Evolutionary conservation across 2,113 vertebrate species (phyloP).

Genomic region (Toxotes jaculatrix): DNA sequence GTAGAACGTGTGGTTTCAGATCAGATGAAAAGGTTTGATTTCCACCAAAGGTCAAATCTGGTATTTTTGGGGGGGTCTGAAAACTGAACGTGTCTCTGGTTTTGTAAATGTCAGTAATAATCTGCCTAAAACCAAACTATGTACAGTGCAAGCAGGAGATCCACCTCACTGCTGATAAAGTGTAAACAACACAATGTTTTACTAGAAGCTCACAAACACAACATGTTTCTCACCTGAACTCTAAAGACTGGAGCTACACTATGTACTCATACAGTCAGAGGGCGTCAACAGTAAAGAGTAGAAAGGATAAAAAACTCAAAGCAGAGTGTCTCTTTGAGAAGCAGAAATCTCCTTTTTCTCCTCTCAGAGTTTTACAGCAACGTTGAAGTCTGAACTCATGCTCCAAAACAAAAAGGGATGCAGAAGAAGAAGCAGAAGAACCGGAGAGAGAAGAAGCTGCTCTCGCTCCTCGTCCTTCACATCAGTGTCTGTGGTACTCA

Average conservation of each 20-base stretch:
- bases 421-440: constrained; percentile 27
- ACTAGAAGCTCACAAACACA: constrained; percentile 78
- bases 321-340: constrained; percentile 7
- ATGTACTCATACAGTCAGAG: constrained; percentile 45
- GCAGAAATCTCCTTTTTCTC: not conserved
- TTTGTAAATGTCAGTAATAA: constrained; percentile 9
- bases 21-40: constrained; percentile 27
- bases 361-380: constrained; percentile 20
- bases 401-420: not conserved
- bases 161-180: constrained; percentile 52
- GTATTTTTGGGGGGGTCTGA: constrained; percentile 8
- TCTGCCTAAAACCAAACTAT: constrained; percentile 61
- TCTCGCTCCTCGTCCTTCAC: not conserved
- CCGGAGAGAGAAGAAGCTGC: not conserved
- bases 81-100: constrained; percentile 18
- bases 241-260: constrained; percentile 47
- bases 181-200: constrained; percentile 66
- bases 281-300: constrained; percentile 62
- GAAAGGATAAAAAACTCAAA: constrained; percentile 60
- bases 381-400: constrained; percentile 15
- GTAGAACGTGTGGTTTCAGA: constrained; percentile 81
- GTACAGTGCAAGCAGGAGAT: constrained; percentile 73
- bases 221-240: constrained; percentile 63
- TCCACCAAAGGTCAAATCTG: constrained; percentile 29
- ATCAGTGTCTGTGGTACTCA: not conserved